Conservation (phyloP, 2,888 invertebrate genomes). For the Caenorhabditis angaria region DNA sequence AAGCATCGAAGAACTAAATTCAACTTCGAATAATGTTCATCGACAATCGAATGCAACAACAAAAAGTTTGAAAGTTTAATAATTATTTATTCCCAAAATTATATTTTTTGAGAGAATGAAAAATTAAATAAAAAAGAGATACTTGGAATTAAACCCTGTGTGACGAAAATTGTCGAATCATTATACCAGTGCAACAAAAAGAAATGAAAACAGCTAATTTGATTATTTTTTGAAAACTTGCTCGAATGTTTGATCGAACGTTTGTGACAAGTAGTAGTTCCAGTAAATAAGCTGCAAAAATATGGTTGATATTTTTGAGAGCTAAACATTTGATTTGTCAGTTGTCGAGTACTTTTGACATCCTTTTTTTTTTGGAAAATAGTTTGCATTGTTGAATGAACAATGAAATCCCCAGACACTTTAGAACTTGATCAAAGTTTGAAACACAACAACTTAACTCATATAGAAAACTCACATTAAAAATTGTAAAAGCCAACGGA, state of each 20-base stretch:
- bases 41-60: conserved; percentile 12
- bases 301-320: not conserved
- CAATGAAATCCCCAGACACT: conserved; percentile 1
- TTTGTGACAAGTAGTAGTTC: conserved; percentile 68
- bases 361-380: not conserved
- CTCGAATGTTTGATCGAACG: conserved; percentile 61
- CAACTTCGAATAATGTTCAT: not conserved
- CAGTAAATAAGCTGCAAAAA: conserved; percentile 79
- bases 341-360: not conserved
- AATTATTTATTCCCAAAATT: not conserved
- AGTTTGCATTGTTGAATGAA: not conserved
- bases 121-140: conserved; percentile 25
- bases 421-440: conserved; percentile 1
- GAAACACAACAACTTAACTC: not conserved
- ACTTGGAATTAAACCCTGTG: conserved; percentile 33
- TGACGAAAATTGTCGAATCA: conserved; percentile 23
- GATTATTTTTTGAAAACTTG: not conserved
- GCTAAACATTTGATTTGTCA: not conserved
- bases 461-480: conserved; percentile 81
- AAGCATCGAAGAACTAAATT: conserved; percentile 13
- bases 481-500: conserved; percentile 91
- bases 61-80: not conserved
- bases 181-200: conserved; percentile 21
- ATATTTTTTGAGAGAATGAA: not conserved
- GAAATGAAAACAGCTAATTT: not conserved